Conservation (phyloP, 2,888 invertebrate species). For the Heliconius erato region DNA sequence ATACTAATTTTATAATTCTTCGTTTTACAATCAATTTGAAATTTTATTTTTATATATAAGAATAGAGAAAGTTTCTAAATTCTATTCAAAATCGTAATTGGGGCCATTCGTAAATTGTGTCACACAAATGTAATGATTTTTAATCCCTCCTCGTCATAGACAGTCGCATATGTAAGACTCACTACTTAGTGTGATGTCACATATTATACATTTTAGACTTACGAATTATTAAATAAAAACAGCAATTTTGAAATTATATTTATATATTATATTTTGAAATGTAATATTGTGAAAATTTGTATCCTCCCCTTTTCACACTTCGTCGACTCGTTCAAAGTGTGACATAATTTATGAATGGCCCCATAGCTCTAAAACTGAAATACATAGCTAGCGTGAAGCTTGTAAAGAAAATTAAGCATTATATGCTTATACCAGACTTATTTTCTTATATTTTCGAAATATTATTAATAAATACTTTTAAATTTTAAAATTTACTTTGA, state of each 20-base stretch:
- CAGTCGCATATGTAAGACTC: neutral
- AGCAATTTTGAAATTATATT: neutral
- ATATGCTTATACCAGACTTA: constrained; percentile 44
- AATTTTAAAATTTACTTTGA: constrained; percentile 41
- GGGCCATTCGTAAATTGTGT: neutral
- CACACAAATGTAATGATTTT: neutral
- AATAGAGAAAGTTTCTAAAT: constrained; percentile 62
- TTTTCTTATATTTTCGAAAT: constrained; percentile 24
- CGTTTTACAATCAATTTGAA: constrained; percentile 63
- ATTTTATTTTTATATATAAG: constrained; percentile 57
- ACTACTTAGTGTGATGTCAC: neutral
- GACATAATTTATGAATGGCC: neutral
- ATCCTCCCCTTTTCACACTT: neutral
- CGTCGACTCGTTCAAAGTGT: neutral
- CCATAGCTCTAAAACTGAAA: constrained; percentile 10
- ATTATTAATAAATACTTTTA: constrained; percentile 40
- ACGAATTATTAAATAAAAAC: no score
- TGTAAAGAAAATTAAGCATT: constrained; percentile 39
- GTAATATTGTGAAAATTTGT: neutral
- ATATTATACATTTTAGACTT: no score
- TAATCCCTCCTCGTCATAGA: neutral
- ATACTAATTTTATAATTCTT: constrained; percentile 70
- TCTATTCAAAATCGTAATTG: constrained; percentile 50
- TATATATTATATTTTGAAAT: neutral
- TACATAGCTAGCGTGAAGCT: constrained; percentile 40